Conservation (phyloP, 2,113 vertebrate genomes). For the Notechis scutatus region DNA sequence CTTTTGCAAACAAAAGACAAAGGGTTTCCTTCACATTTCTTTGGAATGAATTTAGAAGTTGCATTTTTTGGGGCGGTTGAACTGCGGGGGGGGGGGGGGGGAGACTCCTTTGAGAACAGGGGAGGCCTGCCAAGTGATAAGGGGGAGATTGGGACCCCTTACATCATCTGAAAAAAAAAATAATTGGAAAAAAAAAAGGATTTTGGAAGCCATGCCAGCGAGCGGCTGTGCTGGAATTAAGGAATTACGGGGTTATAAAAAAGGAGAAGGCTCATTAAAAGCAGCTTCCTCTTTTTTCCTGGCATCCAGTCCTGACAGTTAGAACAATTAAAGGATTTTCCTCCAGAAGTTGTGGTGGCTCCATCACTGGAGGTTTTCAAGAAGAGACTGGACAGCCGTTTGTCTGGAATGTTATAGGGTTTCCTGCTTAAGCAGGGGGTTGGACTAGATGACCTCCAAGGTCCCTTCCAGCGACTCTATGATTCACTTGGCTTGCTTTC, state of each 20-base stretch:
- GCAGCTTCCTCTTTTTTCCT: not conserved
- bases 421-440: too few relatives aligned
- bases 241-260: not conserved
- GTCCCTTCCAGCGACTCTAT: not conserved
- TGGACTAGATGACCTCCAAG: not conserved
- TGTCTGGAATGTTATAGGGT: not conserved
- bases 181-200: not conserved
- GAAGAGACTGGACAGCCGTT: not conserved
- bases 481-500: not conserved
- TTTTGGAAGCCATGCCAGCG: not conserved
- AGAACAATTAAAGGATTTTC: not conserved
- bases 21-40: not conserved
- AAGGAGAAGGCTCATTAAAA: not conserved
- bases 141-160: not conserved
- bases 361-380: not conserved
- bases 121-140: not conserved
- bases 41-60: not conserved
- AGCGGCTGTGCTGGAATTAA: not conserved
- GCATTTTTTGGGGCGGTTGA: not conserved
- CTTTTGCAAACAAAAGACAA: not conserved
- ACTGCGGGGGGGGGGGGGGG: not conserved
- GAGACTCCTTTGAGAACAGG: not conserved
- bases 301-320: not conserved
- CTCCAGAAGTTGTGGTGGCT: not conserved
- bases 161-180: not conserved